These are phyloP conservation scores for Puffinus mauretanicus DNA, from an alignment of 2,113 vertebrate species.

Conservation along the genomic window DNA sequence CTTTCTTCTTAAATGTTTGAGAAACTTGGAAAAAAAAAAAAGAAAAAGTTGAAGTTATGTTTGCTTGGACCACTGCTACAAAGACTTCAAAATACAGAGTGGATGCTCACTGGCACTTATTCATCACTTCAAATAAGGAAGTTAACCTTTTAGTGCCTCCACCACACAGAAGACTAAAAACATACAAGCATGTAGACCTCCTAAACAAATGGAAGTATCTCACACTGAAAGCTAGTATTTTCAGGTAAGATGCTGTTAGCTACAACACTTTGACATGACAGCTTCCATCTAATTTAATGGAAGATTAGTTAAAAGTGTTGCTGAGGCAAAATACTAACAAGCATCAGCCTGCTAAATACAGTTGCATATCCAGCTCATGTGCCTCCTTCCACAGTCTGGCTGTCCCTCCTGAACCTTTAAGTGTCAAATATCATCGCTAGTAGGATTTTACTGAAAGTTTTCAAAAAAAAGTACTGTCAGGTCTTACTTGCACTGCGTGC, in stretches of 20 bases:
- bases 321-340: background rate
- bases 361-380: background rate
- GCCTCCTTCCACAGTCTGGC: background rate
- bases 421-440: background rate
- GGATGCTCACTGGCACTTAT: background rate
- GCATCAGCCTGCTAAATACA: background rate
- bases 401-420: background rate
- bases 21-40: background rate
- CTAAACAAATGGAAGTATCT: background rate
- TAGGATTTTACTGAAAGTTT: background rate
- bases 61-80: background rate
- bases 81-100: background rate
- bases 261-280: background rate
- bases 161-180: background rate
- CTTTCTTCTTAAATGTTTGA: background rate
- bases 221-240: background rate
- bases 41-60: background rate
- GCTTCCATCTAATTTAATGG: background rate
- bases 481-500: conserved; percentile 92
- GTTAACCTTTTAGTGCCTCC: background rate
- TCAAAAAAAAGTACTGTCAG: background rate
- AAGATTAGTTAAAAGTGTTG: background rate
- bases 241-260: background rate
- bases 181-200: background rate
- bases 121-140: background rate